These are phyloP conservation scores for Amblyopsis rosae DNA, from an alignment of 2,113 vertebrate species.

Conservation along the genomic window DNA sequence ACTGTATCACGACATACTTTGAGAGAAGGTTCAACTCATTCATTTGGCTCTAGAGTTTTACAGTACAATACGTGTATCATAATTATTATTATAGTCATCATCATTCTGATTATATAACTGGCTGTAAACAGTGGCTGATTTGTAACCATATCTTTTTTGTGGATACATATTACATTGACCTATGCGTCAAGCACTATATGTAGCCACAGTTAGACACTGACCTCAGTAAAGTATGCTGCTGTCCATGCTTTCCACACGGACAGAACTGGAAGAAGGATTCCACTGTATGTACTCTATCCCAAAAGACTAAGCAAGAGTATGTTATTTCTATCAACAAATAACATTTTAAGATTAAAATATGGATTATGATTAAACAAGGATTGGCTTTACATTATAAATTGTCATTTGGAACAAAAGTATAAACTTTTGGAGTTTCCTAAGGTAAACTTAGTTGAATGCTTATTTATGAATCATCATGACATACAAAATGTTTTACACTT, in stretches of 20 bases:
- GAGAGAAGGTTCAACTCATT: conserved; percentile 49
- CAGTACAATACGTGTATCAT: conserved; percentile 50
- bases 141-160: conserved; percentile 27
- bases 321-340: background rate
- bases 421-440: conserved; percentile 51
- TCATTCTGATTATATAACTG: conserved; percentile 34
- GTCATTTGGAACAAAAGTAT: conserved; percentile 24
- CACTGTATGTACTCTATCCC: background rate
- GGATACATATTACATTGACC: conserved; percentile 32
- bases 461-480: conserved; percentile 3
- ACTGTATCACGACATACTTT: conserved; percentile 24
- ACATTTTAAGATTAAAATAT: conserved; percentile 7
- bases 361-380: background rate
- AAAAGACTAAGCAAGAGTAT: background rate
- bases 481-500: conserved; percentile 18
- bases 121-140: conserved; percentile 65
- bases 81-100: conserved; percentile 16
- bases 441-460: conserved; percentile 33
- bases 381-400: conserved; percentile 33
- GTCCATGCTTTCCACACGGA: conserved; percentile 36
- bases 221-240: conserved; percentile 46
- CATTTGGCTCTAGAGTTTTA: conserved; percentile 55
- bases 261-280: conserved; percentile 35
- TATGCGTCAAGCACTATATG: conserved; percentile 21
- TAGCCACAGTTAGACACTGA: conserved; percentile 37